phyloP scores from a whole-genome alignment of 2,797 vertebrate genomes.

The Phoxinus dragarum region DNA sequence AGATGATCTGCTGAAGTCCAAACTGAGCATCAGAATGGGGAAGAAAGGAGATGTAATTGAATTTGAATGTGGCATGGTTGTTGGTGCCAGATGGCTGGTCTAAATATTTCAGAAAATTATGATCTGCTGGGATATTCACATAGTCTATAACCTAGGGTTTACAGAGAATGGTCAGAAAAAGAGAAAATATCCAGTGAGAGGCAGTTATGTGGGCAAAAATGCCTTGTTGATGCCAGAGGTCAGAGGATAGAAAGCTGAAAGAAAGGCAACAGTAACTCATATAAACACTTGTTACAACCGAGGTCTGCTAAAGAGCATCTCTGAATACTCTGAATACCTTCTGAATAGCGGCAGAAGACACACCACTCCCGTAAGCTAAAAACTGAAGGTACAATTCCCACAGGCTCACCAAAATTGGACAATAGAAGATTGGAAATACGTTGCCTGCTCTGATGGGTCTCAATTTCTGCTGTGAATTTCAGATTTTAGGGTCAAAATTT shows the following conservation, averaged over 20 bases:
- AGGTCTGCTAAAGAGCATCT: not conserved
- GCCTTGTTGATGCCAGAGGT: conserved; percentile 52
- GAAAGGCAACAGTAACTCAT: not conserved
- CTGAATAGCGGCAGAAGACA: not conserved
- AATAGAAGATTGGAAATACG: not conserved
- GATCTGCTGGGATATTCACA: not conserved
- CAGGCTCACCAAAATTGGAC: not conserved
- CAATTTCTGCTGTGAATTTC: not conserved
- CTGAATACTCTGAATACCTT: not conserved
- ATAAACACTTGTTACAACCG: not conserved
- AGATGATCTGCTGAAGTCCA: not conserved
- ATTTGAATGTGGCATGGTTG: not conserved
- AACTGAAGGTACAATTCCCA: not conserved
- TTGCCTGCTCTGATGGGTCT: not conserved
- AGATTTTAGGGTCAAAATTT: not conserved
- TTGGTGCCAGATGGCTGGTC: not conserved
- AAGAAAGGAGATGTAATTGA: not conserved
- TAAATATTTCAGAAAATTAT: not conserved
- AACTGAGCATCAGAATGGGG: not conserved
- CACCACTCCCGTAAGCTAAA: not conserved
- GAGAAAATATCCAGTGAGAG: not conserved
- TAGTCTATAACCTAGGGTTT: not conserved
- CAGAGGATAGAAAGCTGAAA: conserved; percentile 43
- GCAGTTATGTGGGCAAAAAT: not conserved
- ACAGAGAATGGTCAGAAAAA: not conserved